Percentiles rank a stretch among this genome's conserved stretches.
Evolutionary conservation across 2,888 invertebrate species (phyloP).

Genomic region (Imbricaverruca yamaguchii): DNA sequence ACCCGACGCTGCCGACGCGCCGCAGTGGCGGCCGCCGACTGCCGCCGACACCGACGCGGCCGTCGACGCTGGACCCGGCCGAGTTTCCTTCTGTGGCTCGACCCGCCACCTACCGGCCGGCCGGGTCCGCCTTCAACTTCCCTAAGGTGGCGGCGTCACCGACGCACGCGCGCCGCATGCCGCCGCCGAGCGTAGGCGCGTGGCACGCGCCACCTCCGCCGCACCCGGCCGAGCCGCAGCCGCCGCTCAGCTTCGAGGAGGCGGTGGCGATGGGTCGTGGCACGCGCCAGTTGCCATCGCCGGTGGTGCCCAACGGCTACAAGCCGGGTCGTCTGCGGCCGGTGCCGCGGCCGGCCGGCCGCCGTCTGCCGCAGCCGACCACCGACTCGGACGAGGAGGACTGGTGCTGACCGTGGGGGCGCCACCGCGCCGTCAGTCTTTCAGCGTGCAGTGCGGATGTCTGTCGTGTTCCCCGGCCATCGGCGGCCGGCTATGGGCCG

Average conservation of each 20-base stretch:
- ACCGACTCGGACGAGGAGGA: conserved; percentile 74
- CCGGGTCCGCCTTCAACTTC: conserved; percentile 58
- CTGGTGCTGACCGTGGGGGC: conserved; percentile 56
- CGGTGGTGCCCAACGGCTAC: conserved; percentile 81
- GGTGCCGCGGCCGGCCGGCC: conserved; percentile 35
- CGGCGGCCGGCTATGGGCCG: background rate
- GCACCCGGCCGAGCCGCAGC: conserved; percentile 34
- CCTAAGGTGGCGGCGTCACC: conserved; percentile 92
- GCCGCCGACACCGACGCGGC: conserved; percentile 86
- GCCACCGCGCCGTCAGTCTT: conserved; percentile 25
- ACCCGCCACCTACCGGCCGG: conserved; percentile 27
- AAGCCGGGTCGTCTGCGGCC: conserved; percentile 56
- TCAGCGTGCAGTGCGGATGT: conserved; percentile 1
- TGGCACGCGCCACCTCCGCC: conserved; percentile 34
- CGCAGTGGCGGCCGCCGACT: conserved; percentile 68
- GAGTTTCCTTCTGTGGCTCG: conserved; percentile 26
- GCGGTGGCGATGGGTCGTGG: conserved; percentile 67
- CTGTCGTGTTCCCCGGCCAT: background rate
- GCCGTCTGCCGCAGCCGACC: conserved; percentile 35
- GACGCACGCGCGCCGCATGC: conserved; percentile 53
- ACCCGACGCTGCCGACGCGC: conserved; percentile 49
- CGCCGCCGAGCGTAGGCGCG: conserved; percentile 39
- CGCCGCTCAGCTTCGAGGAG: conserved; percentile 66
- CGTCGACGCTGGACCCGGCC: conserved; percentile 63
- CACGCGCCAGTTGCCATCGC: conserved; percentile 39